Evolutionary conservation across 2,888 invertebrate species (phyloP).

Genomic region (Drosophila borealis): DNA sequence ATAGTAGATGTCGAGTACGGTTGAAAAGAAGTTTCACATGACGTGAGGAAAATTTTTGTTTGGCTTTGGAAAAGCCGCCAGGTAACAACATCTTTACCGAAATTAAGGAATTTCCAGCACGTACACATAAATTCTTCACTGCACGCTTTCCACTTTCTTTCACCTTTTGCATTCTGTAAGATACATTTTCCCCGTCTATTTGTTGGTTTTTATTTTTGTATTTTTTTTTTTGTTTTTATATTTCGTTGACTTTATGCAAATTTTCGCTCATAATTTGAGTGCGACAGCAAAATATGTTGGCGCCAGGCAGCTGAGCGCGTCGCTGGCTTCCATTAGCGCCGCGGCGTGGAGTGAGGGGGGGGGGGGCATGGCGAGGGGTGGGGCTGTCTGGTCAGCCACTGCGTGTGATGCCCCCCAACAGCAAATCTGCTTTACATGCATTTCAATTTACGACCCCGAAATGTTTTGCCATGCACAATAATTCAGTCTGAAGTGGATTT

Average conservation of each 20-base stretch:
- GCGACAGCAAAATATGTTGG: conserved; percentile 77
- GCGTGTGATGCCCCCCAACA: conserved; percentile 26
- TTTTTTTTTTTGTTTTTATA: conserved; percentile 8
- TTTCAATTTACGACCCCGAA: conserved; percentile 62
- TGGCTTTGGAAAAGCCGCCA: conserved; percentile 45
- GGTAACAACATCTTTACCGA: conserved; percentile 42
- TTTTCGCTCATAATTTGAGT: conserved; percentile 72
- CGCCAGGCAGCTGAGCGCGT: conserved; percentile 56
- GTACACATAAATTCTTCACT: conserved; percentile 61
- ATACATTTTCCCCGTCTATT: conserved; percentile 18
- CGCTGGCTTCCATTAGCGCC: conserved; percentile 62
- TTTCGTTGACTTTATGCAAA: conserved; percentile 65
- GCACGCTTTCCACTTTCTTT: conserved; percentile 55
- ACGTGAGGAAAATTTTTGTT: conserved; percentile 60
- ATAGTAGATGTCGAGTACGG: conserved; percentile 1
- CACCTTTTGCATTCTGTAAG: conserved; percentile 38
- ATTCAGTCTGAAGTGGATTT: conserved; percentile 56
- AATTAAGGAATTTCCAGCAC: conserved; percentile 72
- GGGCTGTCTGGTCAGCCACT: conserved; percentile 37
- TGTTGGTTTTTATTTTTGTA: conserved; percentile 17
- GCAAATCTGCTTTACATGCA: conserved; percentile 58
- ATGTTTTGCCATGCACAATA: conserved; percentile 37
- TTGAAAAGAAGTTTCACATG: conserved; percentile 55
- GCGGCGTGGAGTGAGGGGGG: not conserved
- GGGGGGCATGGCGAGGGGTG: not conserved